Base-by-base conservation (phyloP, 2,113 vertebrate genomes). In the Phycodurus eques region DNA sequence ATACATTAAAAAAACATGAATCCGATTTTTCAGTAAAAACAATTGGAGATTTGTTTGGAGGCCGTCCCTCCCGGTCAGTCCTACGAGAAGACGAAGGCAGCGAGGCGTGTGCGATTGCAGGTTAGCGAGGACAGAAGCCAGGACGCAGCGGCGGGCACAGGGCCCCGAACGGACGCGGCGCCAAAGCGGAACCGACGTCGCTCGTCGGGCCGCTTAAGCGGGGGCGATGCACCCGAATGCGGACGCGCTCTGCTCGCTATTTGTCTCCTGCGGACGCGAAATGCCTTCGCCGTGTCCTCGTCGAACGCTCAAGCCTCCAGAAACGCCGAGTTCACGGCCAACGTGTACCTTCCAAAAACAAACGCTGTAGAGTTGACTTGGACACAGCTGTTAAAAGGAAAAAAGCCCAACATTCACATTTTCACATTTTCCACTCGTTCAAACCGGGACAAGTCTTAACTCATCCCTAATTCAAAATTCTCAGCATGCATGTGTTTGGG, bases 281-380 rank as follows among this genome's bases (percentile, higher is more conserved):
- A 57, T 12, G 77, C 33, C 77, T 69, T 68, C 73, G 66, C 47
- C 3, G 56, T 35, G 79, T 84, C 77, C 59, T 64, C 75, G 22
- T 67, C 71, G 80, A 84, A 80, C 81, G 82, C 75, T 71, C 57
- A 73, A 54, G 78, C 76, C 76, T 77, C 74, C 2, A 33, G 7
- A 39, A 39, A 39, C 35, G 35, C 27, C 27, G 1, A 27, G 27
- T 27, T 27, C 27, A 27, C 27, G 27, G 27, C 27, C 27, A 27
- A 27, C 27, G 27, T 27, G 27, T 27, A 27, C 27, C 27, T 27
- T 27, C 27, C 27, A 27, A 27, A 27, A 27, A 27, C 27, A 27
- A 27, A 27, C 27, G 27, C 27, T 27, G 27, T 27, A 27, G 27
- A 27, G 27, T 27, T n/a, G n/a, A n/a, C n/a, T n/a, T n/a, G n/a